Conservation (phyloP, 2,888 invertebrate species). For the Dolichomitus sp. region DNA sequence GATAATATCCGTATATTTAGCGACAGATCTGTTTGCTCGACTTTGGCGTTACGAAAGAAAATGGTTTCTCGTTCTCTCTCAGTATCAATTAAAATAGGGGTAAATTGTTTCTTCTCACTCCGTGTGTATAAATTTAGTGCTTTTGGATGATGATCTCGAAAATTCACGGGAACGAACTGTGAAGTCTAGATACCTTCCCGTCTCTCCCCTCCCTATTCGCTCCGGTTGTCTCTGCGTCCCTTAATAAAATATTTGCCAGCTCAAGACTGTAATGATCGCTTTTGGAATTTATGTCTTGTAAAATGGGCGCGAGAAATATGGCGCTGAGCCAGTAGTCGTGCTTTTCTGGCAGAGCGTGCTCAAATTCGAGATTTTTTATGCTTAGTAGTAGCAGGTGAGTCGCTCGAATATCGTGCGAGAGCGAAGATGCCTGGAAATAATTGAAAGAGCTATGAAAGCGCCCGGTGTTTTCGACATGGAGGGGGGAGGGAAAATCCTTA, state of each 20-base stretch:
- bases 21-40: slow-evolving; percentile 27
- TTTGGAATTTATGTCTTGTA: slow-evolving; percentile 71
- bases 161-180: slow-evolving; percentile 20
- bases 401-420: slow-evolving; percentile 26
- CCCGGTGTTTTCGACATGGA: not conserved
- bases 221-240: not conserved
- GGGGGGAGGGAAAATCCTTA: slow-evolving; percentile 47
- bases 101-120: slow-evolving; percentile 41
- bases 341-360: slow-evolving; percentile 62
- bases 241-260: slow-evolving; percentile 51
- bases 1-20: slow-evolving; percentile 63
- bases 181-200: slow-evolving; percentile 15
- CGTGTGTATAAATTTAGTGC: slow-evolving; percentile 54
- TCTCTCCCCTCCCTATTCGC: slow-evolving; percentile 1
- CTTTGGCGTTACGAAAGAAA: slow-evolving; percentile 40
- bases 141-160: slow-evolving; percentile 42
- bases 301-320: slow-evolving; percentile 70
- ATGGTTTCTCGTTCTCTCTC: slow-evolving; percentile 28
- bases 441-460: slow-evolving; percentile 51
- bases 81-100: slow-evolving; percentile 57
- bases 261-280: slow-evolving; percentile 69
- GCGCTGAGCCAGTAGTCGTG: slow-evolving; percentile 63
- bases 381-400: slow-evolving; percentile 24
- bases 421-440: slow-evolving; percentile 64
- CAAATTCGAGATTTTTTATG: slow-evolving; percentile 46